Percentiles rank a stretch among this genome's conserved stretches.
Conservation (phyloP, 92 coral and sea anemone genomes). For the Heliopora coerulea region DNA sequence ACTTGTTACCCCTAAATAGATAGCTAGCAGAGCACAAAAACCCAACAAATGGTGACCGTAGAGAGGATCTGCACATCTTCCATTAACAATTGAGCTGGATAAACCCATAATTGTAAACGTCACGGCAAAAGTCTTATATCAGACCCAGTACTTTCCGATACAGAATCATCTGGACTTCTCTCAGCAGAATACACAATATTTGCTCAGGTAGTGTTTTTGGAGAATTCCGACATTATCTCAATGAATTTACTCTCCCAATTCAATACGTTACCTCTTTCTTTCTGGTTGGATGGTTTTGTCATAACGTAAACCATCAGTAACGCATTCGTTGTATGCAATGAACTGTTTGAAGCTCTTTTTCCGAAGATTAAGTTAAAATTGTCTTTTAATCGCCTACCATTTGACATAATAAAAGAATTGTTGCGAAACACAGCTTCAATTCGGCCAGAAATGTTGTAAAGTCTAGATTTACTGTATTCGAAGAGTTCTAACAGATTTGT, state of each 20-base stretch:
- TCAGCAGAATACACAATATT: constrained; percentile 52
- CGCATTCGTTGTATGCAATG: constrained; percentile 2
- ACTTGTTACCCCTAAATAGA: constrained; percentile 66
- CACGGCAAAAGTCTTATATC: constrained; percentile 42
- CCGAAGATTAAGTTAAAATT: background rate
- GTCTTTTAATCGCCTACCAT: constrained; percentile 9
- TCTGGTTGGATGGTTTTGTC: constrained; percentile 28
- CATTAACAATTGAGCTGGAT: constrained; percentile 60
- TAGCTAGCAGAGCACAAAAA: constrained; percentile 61
- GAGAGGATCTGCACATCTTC: constrained; percentile 63
- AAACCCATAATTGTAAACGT: constrained; percentile 69
- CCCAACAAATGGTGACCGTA: constrained; percentile 67
- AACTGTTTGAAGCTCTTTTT: background rate
- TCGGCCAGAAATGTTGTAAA: background rate
- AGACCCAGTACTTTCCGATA: constrained; percentile 63
- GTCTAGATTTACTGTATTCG: constrained; percentile 10
- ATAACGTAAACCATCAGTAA: constrained; percentile 34
- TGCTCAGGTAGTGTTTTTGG: constrained; percentile 47
- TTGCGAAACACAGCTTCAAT: background rate
- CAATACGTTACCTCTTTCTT: constrained; percentile 25
- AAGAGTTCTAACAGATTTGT: constrained; percentile 10
- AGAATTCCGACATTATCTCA: constrained; percentile 18
- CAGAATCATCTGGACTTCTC: constrained; percentile 71
- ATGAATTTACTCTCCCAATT: constrained; percentile 56
- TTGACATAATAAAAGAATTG: constrained; percentile 10